phyloP scores from a whole-genome alignment of 2,888 invertebrate species.

The Idaea straminata region DNA sequence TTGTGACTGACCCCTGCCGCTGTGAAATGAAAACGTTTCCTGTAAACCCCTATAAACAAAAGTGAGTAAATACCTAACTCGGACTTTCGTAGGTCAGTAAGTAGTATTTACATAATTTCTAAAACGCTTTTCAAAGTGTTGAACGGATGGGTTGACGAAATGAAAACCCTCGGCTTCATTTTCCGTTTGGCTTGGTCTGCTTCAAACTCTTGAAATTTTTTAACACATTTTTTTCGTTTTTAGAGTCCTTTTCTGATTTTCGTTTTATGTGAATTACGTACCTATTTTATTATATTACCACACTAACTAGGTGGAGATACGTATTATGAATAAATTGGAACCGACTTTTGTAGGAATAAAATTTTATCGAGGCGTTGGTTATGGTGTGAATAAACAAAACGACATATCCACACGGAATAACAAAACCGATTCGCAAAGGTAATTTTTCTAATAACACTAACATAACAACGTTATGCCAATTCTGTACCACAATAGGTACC shows the following conservation, averaged over 20 bases:
- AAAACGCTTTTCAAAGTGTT: constrained; percentile 1
- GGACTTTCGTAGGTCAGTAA: background rate
- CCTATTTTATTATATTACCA: background rate
- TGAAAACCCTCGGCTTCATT: background rate
- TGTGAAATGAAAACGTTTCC: background rate
- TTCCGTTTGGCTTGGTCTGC: background rate
- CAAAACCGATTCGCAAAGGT: background rate
- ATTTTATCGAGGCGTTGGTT: background rate
- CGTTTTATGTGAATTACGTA: background rate
- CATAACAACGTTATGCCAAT: background rate
- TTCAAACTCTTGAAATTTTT: background rate
- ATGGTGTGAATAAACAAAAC: background rate
- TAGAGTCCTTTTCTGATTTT: background rate
- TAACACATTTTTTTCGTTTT: background rate
- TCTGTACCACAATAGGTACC: no score
- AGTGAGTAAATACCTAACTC: background rate
- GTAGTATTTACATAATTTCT: constrained; percentile 1
- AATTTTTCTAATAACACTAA: background rate
- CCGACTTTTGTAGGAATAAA: background rate
- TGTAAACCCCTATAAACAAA: background rate
- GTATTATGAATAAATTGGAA: constrained; percentile 1
- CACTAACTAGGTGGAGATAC: background rate
- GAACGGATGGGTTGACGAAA: background rate
- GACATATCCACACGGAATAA: background rate
- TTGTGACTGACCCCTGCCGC: background rate